Evolutionary conservation across 2,113 vertebrate species (phyloP), one percentile per base, ranked within the genome.

Genomic region (Puffinus mauretanicus): DNA sequence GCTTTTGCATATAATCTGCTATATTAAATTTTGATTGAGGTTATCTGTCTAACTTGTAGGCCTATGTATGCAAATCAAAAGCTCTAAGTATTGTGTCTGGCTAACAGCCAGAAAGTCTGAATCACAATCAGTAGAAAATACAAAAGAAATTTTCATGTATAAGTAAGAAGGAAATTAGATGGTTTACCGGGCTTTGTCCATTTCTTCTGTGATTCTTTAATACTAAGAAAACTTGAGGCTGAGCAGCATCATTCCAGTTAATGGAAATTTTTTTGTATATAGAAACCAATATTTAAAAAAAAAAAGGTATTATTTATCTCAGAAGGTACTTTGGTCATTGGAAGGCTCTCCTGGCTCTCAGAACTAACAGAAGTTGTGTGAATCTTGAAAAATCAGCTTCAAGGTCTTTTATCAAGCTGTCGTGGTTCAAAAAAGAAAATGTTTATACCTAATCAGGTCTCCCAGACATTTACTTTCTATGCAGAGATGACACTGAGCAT

Each of bases 61-160:
- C 80, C 83, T 86, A 34, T 47, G 78, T 88, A 88, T 93, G 86
- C 57, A 92, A 94, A 90, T 92, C 27, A 82, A 76, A 91, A 67
- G 46, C 49, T 67, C 58, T 60, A 70, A 90, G 46, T 75, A 84
- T 90, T 82, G 21, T 69, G 10, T 70, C 47, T 96, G 94, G 77
- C 82, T 79, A 84, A 72, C 34, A 87, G 85, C 82, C 93, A 96
- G 78, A 70, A 92, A 92, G 54, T 87, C 82, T 94, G 79, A 96
- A 73, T 96, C 46, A 60, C 60, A 71, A 73, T 92, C n/a, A 81
- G 69, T 57, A 60, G 36, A 85, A 93, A 87, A 78, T 21, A 67
- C 60, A 71, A 75, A 91, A 86, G 51, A 90, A 75, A 76, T 80
- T 60, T 79, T 82, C 55, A 22, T 64, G 3, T 77, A 38, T 93